Percentiles rank a stretch among this genome's conserved stretches.
These are phyloP conservation scores for Onychorhynchus coronatus DNA, from an alignment of 2,113 vertebrate genomes.

Conservation along the genomic window DNA sequence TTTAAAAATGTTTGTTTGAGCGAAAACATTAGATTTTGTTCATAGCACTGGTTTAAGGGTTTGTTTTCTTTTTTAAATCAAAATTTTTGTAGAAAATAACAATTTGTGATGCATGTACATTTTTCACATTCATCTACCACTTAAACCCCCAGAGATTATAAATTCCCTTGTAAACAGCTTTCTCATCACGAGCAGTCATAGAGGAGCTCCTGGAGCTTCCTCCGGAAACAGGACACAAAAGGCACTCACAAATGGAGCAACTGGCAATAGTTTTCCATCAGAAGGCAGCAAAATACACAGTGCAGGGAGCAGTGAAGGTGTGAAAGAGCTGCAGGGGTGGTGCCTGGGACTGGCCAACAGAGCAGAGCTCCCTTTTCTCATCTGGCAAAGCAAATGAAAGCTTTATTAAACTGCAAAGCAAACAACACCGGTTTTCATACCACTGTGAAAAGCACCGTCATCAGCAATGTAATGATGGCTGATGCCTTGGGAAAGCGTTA, in stretches of 20 bases:
- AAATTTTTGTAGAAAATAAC: background rate
- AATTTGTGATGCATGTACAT: background rate
- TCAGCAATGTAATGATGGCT: background rate
- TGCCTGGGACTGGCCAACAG: background rate
- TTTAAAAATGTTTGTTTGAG: background rate
- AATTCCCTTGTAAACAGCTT: background rate
- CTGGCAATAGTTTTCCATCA: background rate
- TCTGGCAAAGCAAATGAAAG: background rate
- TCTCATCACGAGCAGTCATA: accelerated
- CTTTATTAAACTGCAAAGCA: background rate
- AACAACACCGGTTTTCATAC: background rate
- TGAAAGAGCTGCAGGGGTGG: background rate
- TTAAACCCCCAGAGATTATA: background rate
- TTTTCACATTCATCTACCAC: background rate
- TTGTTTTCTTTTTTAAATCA: background rate
- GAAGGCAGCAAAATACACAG: background rate
- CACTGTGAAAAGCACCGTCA: background rate
- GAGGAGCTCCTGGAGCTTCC: background rate
- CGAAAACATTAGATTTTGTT: background rate
- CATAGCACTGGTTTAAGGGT: background rate
- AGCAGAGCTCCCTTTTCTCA: background rate
- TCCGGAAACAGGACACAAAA: background rate
- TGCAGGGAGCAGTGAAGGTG: background rate
- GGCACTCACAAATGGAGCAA: background rate
- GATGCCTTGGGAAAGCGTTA: background rate